Evolutionary conservation across 2,113 vertebrate genomes (phyloP), one percentile per base, ranked within the genome.

Genomic region (Erpornis zantholeuca): DNA sequence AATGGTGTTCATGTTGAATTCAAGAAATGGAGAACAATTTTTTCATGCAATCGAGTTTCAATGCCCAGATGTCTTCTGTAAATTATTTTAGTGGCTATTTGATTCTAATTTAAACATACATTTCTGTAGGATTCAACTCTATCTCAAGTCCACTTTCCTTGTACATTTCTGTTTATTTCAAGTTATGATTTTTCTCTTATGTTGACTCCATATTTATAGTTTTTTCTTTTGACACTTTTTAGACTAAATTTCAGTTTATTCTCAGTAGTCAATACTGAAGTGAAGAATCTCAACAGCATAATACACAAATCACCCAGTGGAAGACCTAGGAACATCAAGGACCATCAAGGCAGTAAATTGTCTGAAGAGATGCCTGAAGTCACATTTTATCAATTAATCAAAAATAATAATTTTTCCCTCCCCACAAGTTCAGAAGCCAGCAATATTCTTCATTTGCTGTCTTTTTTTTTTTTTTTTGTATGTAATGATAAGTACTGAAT

Each of bases 101-200:
- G 80, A 95, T 96, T 97, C 66, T 97, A 75, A 94, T 96, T 96
- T 96, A 97, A 97, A 94, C 91, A 95, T 95, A 94, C 97, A 92
- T 95, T 98, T 45, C 81, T 85, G 88, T 84, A 96, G 94, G 82
- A 94, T 90, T 95, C 86, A 92, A 40, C 57, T 8, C 3, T 77
- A 83, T 86, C 72, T 96, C 92, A 92, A 52, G 57, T 85, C 44
- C 7, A 9, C 44, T 25, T 92, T 92, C 78, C 53, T 92, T 61
- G 36, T 92, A 44, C 47, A 76, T 47, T 96, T 92, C 69, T 95
- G 73, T 95, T 97, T 91, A 88, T 96, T 97, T 96, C 75, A 64
- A 87, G 50, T 82, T 90, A 59, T 29, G n/a, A 1, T 27, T 82
- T 95, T 85, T 73, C 53, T 52, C 10, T 76, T 68, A 50, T 5